Conservation (phyloP, 2,888 invertebrate genomes). For the Heliconius cydno region DNA sequence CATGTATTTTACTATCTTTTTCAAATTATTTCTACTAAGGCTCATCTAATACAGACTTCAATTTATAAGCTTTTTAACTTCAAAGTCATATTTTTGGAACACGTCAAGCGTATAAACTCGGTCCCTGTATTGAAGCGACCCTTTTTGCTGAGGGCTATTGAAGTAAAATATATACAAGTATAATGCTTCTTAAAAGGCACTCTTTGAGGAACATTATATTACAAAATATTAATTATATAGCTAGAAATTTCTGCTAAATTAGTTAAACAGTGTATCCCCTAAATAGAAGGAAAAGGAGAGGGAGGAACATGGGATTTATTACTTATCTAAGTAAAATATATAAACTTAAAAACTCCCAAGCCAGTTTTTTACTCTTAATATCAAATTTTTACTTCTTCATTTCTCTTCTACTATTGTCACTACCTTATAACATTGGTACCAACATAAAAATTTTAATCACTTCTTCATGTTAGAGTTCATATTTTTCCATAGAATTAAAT, state of each 20-base stretch:
- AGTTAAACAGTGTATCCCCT: not conserved
- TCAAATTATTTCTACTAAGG: not conserved
- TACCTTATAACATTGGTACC: too few relatives aligned
- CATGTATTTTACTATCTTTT: not conserved
- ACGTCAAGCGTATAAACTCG: not conserved
- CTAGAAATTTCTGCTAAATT: not conserved
- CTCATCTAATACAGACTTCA: not conserved
- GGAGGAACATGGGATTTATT: too few relatives aligned
- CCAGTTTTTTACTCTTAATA: too few relatives aligned
- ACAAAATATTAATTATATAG: not conserved
- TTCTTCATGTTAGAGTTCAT: not conserved
- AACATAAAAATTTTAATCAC: too few relatives aligned
- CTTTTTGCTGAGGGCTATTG: conserved; percentile 5
- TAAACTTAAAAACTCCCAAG: too few relatives aligned
- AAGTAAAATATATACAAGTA: not conserved
- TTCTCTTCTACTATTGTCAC: too few relatives aligned
- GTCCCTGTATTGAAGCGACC: not conserved
- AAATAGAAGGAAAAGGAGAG: too few relatives aligned
- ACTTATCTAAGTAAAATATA: too few relatives aligned
- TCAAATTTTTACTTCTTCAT: too few relatives aligned
- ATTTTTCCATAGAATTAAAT: not conserved
- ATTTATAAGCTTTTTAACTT: not conserved
- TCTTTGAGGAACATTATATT: conserved; percentile 5
- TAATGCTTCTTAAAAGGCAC: not conserved
- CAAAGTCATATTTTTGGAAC: not conserved